Evolutionary conservation across 1,140 invertebrate genomes (phyloP).

Genomic region (Aphelinus certus): DNA sequence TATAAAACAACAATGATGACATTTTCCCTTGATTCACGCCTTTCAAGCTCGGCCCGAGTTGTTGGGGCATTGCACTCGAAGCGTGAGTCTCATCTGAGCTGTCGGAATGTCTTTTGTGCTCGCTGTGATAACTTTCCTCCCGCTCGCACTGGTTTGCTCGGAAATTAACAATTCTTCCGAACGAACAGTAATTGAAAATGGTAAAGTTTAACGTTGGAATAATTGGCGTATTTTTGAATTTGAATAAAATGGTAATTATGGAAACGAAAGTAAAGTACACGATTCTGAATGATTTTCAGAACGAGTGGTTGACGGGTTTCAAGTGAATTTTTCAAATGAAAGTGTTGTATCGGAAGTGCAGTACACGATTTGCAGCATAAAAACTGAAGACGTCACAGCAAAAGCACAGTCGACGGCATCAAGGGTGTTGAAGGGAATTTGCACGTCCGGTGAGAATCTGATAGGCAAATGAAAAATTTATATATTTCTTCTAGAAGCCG

Average conservation of each 20-base stretch:
- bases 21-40: no score
- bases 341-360: conserved; percentile 57
- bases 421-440: conserved; percentile 61
- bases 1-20: no score
- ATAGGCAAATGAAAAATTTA: neutral
- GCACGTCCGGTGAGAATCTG: conserved; percentile 57
- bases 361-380: conserved; percentile 61
- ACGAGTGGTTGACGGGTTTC: neutral
- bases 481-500: neutral
- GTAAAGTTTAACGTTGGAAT: neutral
- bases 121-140: neutral
- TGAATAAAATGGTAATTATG: neutral
- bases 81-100: neutral
- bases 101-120: neutral
- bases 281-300: conserved; percentile 10
- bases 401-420: conserved; percentile 63
- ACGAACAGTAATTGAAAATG: neutral
- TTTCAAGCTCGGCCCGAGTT: no score
- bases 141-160: neutral
- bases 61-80: conserved; percentile 12
- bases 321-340: conserved; percentile 40
- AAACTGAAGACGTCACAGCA: conserved; percentile 61
- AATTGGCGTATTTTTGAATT: neutral
- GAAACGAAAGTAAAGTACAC: neutral
- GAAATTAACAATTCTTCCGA: neutral